phyloP scores from a whole-genome alignment of 2,797 vertebrate species.

The Smutsia gigantea region DNA sequence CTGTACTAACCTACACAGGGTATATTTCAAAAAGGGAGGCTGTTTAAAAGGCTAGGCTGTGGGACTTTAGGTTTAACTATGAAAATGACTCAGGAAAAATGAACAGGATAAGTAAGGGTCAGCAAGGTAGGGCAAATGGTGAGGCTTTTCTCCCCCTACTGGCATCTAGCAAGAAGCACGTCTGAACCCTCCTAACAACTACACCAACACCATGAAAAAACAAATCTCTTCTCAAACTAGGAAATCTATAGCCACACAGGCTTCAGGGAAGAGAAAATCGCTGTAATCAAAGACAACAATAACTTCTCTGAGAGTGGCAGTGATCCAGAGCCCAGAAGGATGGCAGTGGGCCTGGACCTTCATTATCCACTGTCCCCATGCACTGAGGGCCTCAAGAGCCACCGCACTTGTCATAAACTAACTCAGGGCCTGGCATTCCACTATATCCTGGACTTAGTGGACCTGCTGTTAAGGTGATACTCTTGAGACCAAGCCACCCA shows the following conservation, averaged over 20 bases:
- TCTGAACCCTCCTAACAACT: background rate
- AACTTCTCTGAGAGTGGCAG: background rate
- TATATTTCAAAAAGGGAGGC: background rate
- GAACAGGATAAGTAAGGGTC: background rate
- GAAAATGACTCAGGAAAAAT: background rate
- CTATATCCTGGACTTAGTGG: background rate
- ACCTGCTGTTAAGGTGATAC: background rate
- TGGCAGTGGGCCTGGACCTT: too few species aligned
- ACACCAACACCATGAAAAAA: background rate
- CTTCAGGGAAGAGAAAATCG: background rate
- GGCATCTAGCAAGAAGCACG: background rate
- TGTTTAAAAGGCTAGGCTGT: background rate
- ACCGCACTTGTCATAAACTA: background rate
- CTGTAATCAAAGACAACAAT: background rate
- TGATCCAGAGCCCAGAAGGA: background rate
- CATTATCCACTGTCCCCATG: background rate
- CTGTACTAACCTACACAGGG: background rate
- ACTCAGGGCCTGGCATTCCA: background rate
- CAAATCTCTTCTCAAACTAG: background rate
- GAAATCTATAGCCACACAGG: background rate
- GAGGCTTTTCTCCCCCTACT: background rate
- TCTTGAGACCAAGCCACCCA: background rate
- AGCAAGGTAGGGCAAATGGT: rapidly evolving
- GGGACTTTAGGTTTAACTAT: background rate
- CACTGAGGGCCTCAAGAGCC: background rate